Base-by-base conservation (phyloP, 1,140 invertebrate genomes). In the Bilobella aurantiaca region DNA sequence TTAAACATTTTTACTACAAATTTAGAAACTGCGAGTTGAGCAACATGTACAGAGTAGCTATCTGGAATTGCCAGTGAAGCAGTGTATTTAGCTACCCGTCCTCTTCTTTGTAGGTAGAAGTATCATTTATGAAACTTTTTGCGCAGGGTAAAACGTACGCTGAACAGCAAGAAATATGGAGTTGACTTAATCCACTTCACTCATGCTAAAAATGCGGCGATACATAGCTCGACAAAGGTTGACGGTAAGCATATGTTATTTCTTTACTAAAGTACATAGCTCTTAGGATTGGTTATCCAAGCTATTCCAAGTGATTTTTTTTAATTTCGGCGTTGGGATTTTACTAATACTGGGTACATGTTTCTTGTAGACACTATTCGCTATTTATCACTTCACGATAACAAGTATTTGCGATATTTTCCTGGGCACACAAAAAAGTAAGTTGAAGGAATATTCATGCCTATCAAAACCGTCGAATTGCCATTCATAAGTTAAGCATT, bases 151-250 rank as follows among this genome's bases (percentile, higher is more conserved):
- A 91, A 93, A 74, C 84, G 93, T 62, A 95, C 94, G 21, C 86
- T 98, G 1, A 98, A 98, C 79, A 97, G 93, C 66, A 99, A 99
- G 80, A 99, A 99, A 77, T 99, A 99, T 83, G 97, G 97, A 64
- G 96, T 98, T 32, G 95, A 98, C 80, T 78, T 99, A 37, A 97
- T 99, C 73, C 91, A 96, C 76, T 99, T 98, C 75, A 98, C 96
- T 30, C 96, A 98, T 78, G 92, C 94, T 0, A 92, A 93, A 75
- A 96, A 97, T 75, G 96, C 95, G 57, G 96, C 94, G 1, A 93
- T 99, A 74, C 96, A 99, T 77, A 95, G 93, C 78, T 98, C 95
- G 3, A 99, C 96, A 1, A 99, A 99, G 85, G 86, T 99, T 42
- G 96, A 99, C 80, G 83, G 83, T 84, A 76, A 75, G 74, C 75